Percentiles rank a stretch among this genome's conserved stretches.
Conservation (phyloP, 2,797 vertebrate species). For the Sebastes trivittatus region DNA sequence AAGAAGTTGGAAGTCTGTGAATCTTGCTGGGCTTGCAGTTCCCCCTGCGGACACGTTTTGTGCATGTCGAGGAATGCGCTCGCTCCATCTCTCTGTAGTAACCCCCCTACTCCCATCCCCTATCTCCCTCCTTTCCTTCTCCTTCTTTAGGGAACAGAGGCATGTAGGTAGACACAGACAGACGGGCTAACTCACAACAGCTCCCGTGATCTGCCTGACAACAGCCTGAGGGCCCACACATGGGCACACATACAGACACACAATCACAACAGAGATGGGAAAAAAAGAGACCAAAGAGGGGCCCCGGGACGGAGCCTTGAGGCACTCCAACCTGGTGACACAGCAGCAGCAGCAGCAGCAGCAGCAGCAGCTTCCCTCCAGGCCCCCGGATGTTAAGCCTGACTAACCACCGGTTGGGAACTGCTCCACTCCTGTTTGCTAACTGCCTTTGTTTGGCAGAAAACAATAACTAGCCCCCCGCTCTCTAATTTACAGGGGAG, state of each 20-base stretch:
- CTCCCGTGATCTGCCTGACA: constrained; percentile 71
- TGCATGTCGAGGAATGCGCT: constrained; percentile 58
- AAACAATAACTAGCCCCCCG: constrained; percentile 50
- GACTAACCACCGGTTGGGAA: constrained; percentile 31
- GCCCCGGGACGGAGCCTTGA: constrained; percentile 65
- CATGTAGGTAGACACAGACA: constrained; percentile 58
- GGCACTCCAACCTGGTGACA: constrained; percentile 62
- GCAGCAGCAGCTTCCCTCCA: constrained; percentile 27
- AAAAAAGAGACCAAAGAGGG: constrained; percentile 34
- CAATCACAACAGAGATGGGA: constrained; percentile 19
- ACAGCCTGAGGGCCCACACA: constrained; percentile 70
- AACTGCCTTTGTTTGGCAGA: constrained; percentile 53
- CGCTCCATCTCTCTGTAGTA: constrained; percentile 25
- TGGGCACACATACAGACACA: constrained; percentile 25
- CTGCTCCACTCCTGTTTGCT: constrained; percentile 30
- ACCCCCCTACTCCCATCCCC: not conserved
- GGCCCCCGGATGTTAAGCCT: not conserved
- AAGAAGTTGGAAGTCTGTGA: constrained; percentile 48
- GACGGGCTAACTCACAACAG: constrained; percentile 44
- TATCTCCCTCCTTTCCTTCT: constrained; percentile 9
- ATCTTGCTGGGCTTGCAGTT: constrained; percentile 66
- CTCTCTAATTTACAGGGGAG: constrained; percentile 61
- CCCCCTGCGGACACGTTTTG: constrained; percentile 66
- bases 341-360: constrained; percentile 20
- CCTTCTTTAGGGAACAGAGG: constrained; percentile 51